Conservation (phyloP, 2,113 vertebrate genomes). For the Cricetomys ansorgei region DNA sequence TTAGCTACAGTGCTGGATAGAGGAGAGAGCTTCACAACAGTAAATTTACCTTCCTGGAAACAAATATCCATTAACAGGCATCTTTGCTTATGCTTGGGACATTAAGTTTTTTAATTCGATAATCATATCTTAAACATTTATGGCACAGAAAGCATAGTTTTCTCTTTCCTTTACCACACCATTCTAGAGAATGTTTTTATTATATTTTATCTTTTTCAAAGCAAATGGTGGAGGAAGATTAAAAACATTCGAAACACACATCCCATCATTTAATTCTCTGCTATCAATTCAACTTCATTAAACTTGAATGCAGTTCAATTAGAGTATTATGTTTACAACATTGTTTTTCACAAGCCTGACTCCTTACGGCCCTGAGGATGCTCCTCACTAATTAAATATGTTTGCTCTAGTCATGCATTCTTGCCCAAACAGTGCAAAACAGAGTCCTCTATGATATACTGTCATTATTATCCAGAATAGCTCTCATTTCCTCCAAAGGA, state of each 20-base stretch:
- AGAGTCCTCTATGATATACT: background rate
- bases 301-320: slow-evolving; percentile 37
- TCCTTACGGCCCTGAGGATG: background rate
- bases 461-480: background rate
- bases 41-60: background rate
- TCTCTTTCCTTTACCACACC: accelerated
- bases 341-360: slow-evolving; percentile 21
- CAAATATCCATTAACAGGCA: background rate
- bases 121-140: background rate
- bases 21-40: background rate
- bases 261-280: background rate
- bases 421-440: slow-evolving; percentile 9
- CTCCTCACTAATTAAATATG: slow-evolving; percentile 23
- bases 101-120: background rate
- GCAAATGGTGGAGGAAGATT: background rate
- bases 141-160: background rate
- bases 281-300: slow-evolving; percentile 47
- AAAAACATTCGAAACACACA: background rate
- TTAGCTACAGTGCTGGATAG: background rate
- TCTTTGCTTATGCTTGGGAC: background rate
- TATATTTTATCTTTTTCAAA: background rate
- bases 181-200: slow-evolving; percentile 1
- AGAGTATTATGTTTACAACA: background rate
- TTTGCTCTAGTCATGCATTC: background rate
- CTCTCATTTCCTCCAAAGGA: background rate